phyloP scores from a whole-genome alignment of 2,797 vertebrate species.

The Trematomus bernacchii region DNA sequence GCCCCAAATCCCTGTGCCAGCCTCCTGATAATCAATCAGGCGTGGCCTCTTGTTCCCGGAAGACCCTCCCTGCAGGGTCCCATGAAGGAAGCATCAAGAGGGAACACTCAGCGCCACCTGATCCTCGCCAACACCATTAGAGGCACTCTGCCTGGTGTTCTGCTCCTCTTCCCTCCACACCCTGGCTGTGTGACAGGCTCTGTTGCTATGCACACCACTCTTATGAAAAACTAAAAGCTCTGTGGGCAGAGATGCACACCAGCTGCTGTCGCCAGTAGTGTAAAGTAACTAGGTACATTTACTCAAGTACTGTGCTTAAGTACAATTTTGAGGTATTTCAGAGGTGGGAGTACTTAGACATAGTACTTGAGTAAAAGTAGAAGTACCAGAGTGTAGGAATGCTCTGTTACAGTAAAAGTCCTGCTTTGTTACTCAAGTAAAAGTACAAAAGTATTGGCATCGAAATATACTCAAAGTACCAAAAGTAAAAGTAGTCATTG shows the following conservation, averaged over 20 bases:
- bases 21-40: conserved; percentile 75
- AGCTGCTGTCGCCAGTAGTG: conserved; percentile 46
- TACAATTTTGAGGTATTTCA: too few relatives aligned
- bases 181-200: conserved; percentile 76
- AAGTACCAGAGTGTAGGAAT: too few relatives aligned
- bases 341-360: too few relatives aligned
- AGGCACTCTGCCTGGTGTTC: conserved; percentile 69
- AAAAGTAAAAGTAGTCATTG: too few relatives aligned
- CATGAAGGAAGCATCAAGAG: conserved; percentile 60
- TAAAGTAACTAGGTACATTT: too few relatives aligned
- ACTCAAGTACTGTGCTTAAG: too few relatives aligned
- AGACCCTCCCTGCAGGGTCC: conserved; percentile 61
- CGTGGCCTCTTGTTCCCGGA: conserved; percentile 74
- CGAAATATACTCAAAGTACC: too few relatives aligned
- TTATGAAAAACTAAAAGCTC: conserved; percentile 30
- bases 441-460: too few relatives aligned
- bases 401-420: too few relatives aligned
- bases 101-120: conserved; percentile 55
- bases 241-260: conserved; percentile 51
- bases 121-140: conserved; percentile 44
- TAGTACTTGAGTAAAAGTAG: too few relatives aligned
- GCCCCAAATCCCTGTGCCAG: conserved; percentile 61
- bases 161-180: conserved; percentile 77
- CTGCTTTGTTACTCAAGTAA: too few relatives aligned
- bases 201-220: conserved; percentile 80